Base-by-base conservation (phyloP, 2,113 vertebrate genomes). In the Alectura lathami region DNA sequence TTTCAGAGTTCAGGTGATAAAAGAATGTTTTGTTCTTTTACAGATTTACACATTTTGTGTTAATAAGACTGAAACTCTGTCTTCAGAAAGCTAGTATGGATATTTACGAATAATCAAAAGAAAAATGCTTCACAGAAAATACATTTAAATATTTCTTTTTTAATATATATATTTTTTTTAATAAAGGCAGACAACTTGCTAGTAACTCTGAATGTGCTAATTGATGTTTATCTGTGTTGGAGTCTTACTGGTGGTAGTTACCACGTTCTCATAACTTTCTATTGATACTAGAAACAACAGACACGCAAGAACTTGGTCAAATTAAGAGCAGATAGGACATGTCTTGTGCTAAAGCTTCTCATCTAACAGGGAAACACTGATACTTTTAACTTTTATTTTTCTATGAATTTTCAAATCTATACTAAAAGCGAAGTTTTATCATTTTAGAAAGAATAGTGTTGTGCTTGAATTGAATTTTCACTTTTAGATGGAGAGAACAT, bases 1-100 rank as follows among this genome's bases (percentile, higher is more conserved):
- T 86, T 93, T 68, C 36, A 50, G 23, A 79, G 40, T 32, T 84
- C 81, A 93, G 48, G 57, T 48, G 43, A 32, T 63, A 67, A 83
- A 96, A 86, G 18, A 45, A 74, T 22, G 17, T 40, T 93, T 83
- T 81, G 60, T 43, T 76, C 59, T 36, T 64, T 34, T 69, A 88
- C 4, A 86, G 75, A 89, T 84, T n/a, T 90, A 89, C 78, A 54
- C 30, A 63, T 85, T 84, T 77, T 51, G 54, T 63, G 72, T 83
- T 93, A 96, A 91, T 84, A 92, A 92, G 68, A 27, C 29, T 74
- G 56, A 83, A 88, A 84, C 91, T 72, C 53, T 76, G 23, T 45
- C 72, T 86, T 89, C 66, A 87, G n/a, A 91, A 86, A 86, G 53
- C n/a, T 92, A 63, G 53, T 75, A 87, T 2, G 8, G 88, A 57